Percentiles rank a stretch among this genome's conserved stretches.
phyloP scores from a whole-genome alignment of 2,113 vertebrate species.

The Eira barbara region DNA sequence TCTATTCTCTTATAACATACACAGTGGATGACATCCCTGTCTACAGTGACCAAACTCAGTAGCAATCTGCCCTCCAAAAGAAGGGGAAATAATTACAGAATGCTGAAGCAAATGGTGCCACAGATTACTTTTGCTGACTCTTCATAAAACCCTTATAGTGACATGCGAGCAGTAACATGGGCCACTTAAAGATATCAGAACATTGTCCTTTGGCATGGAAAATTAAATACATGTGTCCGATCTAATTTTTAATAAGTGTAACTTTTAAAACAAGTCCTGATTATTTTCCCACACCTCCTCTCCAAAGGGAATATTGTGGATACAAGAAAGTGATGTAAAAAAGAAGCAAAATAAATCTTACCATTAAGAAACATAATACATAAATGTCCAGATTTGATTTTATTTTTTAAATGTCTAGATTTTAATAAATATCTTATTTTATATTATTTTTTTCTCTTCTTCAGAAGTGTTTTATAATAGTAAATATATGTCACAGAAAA shows the following conservation, averaged over 20 bases:
- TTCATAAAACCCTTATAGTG: background rate
- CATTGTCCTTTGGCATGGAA: background rate
- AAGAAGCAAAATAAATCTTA: background rate
- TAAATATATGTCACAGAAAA: background rate
- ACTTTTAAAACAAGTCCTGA: conserved; percentile 15
- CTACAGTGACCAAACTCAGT: background rate
- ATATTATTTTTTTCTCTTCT: background rate
- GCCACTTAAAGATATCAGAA: background rate
- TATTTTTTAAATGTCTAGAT: background rate
- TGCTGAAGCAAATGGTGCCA: background rate
- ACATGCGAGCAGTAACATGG: background rate
- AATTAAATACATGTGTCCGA: background rate
- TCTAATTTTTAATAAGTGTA: background rate
- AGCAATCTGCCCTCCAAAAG: background rate
- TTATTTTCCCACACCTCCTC: background rate
- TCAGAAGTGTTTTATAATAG: background rate
- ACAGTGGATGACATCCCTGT: background rate
- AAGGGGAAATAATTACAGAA: background rate
- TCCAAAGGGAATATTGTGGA: background rate
- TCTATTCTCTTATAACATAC: background rate
- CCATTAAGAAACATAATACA: background rate
- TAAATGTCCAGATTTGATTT: background rate
- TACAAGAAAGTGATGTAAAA: background rate
- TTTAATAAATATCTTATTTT: background rate
- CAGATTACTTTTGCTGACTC: background rate